phyloP scores from a whole-genome alignment of 2,888 invertebrate genomes.

The Clanis bilineata region DNA sequence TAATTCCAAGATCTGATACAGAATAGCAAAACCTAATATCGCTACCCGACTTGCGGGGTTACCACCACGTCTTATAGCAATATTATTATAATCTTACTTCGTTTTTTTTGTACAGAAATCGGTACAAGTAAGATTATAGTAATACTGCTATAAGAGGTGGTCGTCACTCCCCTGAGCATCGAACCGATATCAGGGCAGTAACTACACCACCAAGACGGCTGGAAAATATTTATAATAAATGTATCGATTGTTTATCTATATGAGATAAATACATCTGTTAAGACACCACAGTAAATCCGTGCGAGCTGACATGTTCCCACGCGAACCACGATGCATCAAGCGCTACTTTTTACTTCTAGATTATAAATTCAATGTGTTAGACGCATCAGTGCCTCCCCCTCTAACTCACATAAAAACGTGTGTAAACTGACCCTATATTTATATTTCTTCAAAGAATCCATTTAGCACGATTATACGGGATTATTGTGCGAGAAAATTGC shows the following conservation, averaged over 20 bases:
- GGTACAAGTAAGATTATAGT: too few species aligned
- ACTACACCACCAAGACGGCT: too few species aligned
- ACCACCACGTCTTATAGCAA: too few species aligned
- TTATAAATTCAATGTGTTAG: conserved; percentile 69
- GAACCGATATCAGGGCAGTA: too few species aligned
- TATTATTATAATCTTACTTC: too few species aligned
- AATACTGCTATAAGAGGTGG: too few species aligned
- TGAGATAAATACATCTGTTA: conserved; percentile 6
- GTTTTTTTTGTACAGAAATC: too few species aligned
- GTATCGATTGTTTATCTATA: neutral
- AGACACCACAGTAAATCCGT: conserved; percentile 46
- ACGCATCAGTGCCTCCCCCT: conserved; percentile 70
- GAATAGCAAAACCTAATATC: too few species aligned
- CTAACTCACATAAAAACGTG: conserved; percentile 58
- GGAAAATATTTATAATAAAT: neutral
- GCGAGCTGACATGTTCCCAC: conserved; percentile 64
- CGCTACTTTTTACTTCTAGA: conserved; percentile 58
- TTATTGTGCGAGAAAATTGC: neutral
- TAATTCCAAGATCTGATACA: too few species aligned
- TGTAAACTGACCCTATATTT: conserved; percentile 46
- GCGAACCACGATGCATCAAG: conserved; percentile 65
- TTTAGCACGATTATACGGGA: neutral
- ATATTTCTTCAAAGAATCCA: conserved; percentile 2
- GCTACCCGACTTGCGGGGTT: too few species aligned
- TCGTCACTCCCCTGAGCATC: too few species aligned